Evolutionary conservation across 1,140 invertebrate species (phyloP).

Genomic region (Caenorhabditis latens): DNA sequence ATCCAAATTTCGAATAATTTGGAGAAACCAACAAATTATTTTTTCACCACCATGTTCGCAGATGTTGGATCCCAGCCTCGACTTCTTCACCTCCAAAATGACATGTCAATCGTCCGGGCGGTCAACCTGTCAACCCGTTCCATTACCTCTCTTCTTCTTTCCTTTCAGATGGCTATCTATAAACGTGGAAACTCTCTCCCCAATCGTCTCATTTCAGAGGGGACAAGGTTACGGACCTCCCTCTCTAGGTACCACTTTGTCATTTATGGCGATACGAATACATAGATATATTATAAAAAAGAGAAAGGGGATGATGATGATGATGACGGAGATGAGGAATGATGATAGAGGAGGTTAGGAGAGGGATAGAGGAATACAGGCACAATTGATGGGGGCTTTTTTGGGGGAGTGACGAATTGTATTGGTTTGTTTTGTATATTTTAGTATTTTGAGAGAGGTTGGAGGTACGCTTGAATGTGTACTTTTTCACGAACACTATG

Average conservation of each 20-base stretch:
- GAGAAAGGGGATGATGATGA: background rate
- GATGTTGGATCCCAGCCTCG: background rate
- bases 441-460: too few species aligned
- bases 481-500: too few species aligned
- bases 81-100: background rate
- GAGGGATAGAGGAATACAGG: background rate
- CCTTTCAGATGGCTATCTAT: conserved; percentile 42
- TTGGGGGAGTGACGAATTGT: background rate
- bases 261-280: conserved; percentile 30
- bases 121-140: conserved; percentile 18
- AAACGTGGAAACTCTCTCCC: background rate
- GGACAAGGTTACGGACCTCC: conserved; percentile 3
- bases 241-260: conserved; percentile 20
- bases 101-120: background rate
- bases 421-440: too few species aligned
- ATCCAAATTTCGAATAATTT: too few species aligned
- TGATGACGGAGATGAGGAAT: background rate
- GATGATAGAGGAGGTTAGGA: background rate
- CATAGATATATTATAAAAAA: background rate
- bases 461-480: too few species aligned
- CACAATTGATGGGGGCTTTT: background rate
- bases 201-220: too few species aligned
- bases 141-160: background rate
- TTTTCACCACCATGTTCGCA: background rate
- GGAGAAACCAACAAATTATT: background rate